phyloP scores from a whole-genome alignment of 1,140 invertebrate genomes.

The Zaprionus gabonicus region DNA sequence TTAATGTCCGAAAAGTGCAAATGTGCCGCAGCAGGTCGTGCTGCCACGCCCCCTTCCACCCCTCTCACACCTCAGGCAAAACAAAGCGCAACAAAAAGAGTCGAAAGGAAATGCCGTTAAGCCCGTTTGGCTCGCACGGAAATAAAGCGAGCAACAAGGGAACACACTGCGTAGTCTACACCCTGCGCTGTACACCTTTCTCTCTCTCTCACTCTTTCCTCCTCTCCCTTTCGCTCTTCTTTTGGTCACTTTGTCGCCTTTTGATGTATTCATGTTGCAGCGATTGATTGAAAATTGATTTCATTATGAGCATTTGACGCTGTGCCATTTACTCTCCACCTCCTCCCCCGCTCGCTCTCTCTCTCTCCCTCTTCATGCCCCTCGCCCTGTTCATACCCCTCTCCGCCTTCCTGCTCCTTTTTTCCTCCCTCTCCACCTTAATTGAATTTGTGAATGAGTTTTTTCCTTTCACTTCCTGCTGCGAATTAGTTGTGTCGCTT shows the following conservation, averaged over 20 bases:
- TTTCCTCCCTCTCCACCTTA: constrained; percentile 17
- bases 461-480: constrained; percentile 3
- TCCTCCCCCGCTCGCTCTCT: background rate
- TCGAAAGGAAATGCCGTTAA: constrained; percentile 31
- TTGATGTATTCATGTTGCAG: constrained; percentile 41
- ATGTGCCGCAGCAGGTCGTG: constrained; percentile 45
- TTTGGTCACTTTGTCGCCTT: constrained; percentile 38
- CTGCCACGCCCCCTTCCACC: background rate
- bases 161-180: background rate
- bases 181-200: background rate
- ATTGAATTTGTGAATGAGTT: constrained; percentile 50
- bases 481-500: constrained; percentile 63
- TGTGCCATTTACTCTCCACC: background rate
- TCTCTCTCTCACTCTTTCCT: background rate
- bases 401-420: background rate
- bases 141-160: constrained; percentile 29
- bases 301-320: constrained; percentile 73
- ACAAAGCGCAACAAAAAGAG: constrained; percentile 38
- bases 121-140: constrained; percentile 35
- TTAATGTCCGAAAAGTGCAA: constrained; percentile 78
- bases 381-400: constrained; percentile 19
- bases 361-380: constrained; percentile 23
- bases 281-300: constrained; percentile 81
- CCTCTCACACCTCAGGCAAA: constrained; percentile 12
- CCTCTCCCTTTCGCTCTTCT: background rate